Conservation (phyloP, 2,797 vertebrate genomes). For the Oreortyx pictus region DNA sequence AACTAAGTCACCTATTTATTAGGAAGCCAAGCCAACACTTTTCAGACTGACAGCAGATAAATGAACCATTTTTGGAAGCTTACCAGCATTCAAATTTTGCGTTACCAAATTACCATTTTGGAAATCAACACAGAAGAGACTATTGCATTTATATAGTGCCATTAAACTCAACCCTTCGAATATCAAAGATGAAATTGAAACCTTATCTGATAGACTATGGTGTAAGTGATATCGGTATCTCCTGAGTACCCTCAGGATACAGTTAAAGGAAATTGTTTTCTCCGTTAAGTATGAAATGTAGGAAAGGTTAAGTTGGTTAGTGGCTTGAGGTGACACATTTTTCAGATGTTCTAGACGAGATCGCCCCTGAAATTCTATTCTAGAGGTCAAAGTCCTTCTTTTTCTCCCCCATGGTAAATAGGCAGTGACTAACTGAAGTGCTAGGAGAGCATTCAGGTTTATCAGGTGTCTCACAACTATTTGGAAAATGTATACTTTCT, state of each 20-base stretch:
- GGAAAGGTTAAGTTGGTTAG: slow-evolving; percentile 52
- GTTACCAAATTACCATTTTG: neutral
- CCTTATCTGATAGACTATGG: slow-evolving; percentile 7
- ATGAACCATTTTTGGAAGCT: neutral
- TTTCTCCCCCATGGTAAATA: slow-evolving; percentile 20
- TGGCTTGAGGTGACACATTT: slow-evolving; percentile 56
- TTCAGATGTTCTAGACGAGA: slow-evolving; percentile 63
- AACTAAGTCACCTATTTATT: slow-evolving; percentile 8
- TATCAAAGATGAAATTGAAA: slow-evolving; percentile 45
- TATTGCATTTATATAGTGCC: neutral
- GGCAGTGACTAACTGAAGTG: slow-evolving; percentile 10
- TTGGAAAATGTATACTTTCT: slow-evolving; percentile 20
- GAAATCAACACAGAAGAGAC: neutral
- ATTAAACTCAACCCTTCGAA: neutral
- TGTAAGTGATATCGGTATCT: slow-evolving; percentile 27
- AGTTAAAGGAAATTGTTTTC: slow-evolving; percentile 59
- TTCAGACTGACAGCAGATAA: neutral
- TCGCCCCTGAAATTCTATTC: slow-evolving; percentile 56
- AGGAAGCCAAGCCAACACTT: neutral
- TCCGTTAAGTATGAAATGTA: slow-evolving; percentile 25
- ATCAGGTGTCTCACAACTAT: neutral
- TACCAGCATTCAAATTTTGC: neutral
- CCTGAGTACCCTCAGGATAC: slow-evolving; percentile 1
- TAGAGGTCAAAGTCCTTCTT: slow-evolving; percentile 43
- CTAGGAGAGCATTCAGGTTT: slow-evolving; percentile 5